phyloP scores from a whole-genome alignment of 2,888 invertebrate species.

The Aphrophora alni region DNA sequence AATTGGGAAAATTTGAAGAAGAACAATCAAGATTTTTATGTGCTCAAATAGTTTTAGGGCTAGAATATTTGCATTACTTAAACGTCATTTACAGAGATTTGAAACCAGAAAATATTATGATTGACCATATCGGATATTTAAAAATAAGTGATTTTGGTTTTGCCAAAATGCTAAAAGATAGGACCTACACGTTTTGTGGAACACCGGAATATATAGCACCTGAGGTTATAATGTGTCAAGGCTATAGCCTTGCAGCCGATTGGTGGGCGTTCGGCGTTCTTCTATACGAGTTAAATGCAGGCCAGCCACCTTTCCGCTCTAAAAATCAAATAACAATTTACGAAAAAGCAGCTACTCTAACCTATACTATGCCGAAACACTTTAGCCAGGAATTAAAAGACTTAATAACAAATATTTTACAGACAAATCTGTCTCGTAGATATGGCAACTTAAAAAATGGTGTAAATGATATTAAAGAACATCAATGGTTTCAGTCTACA shows the following conservation, averaged over 20 bases:
- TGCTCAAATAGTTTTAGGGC: not conserved
- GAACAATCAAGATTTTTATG: not conserved
- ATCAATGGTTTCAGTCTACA: conserved; percentile 83
- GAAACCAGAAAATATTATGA: not conserved
- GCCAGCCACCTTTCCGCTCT: conserved; percentile 78
- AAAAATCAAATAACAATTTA: conserved; percentile 77
- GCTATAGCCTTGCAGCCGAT: conserved; percentile 91
- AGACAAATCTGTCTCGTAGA: conserved; percentile 79
- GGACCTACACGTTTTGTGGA: not conserved
- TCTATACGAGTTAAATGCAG: conserved; percentile 88
- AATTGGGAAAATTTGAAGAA: not conserved
- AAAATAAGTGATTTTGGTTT: not conserved
- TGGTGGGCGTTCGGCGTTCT: conserved; percentile 96
- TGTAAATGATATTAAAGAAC: conserved; percentile 83
- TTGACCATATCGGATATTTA: not conserved
- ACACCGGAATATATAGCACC: conserved; percentile 67
- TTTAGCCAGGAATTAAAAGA: conserved; percentile 85
- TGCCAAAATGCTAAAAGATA: not conserved
- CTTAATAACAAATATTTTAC: conserved; percentile 79
- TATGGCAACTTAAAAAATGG: conserved; percentile 87
- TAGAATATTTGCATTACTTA: not conserved
- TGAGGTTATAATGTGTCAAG: conserved; percentile 81
- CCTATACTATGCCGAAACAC: conserved; percentile 82
- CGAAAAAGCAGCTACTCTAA: conserved; percentile 90
- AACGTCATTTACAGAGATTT: not conserved